Conservation (phyloP, 2,888 invertebrate species). For the Drosophila pegasa region DNA sequence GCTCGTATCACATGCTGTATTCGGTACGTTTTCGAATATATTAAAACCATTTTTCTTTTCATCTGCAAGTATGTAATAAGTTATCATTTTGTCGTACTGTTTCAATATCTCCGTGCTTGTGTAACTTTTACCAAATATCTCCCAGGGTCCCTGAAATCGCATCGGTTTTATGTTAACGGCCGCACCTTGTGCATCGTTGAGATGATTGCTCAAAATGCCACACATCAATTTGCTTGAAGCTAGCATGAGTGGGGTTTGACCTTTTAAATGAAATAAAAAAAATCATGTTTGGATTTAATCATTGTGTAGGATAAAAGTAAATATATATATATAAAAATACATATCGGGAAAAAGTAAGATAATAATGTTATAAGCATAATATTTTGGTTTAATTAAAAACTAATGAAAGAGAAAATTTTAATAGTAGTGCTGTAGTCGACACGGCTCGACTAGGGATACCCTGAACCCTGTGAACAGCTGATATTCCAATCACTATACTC, state of each 20-base stretch:
- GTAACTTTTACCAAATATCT: constrained; percentile 81
- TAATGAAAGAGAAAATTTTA: too few relatives aligned
- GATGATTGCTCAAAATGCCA: constrained; percentile 82
- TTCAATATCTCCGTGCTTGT: neutral
- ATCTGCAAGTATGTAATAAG: constrained; percentile 80
- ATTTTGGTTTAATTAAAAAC: too few relatives aligned
- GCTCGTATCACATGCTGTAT: constrained; percentile 84
- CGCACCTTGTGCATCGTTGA: constrained; percentile 83
- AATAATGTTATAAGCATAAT: too few relatives aligned
- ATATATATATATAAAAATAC: neutral
- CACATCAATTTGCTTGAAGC: constrained; percentile 84
- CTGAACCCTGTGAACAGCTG: too few relatives aligned
- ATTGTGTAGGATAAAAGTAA: too few relatives aligned
- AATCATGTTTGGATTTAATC: neutral
- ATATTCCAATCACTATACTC: too few relatives aligned
- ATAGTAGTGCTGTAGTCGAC: too few relatives aligned
- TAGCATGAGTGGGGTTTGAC: constrained; percentile 85
- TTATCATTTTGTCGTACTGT: neutral
- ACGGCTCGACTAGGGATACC: too few relatives aligned
- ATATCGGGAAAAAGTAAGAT: too few relatives aligned
- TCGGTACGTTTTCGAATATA: constrained; percentile 82
- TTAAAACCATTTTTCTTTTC: constrained; percentile 84
- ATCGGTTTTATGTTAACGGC: constrained; percentile 80
- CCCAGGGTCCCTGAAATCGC: constrained; percentile 85
- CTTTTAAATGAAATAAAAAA: constrained; percentile 53